phyloP scores from a whole-genome alignment of 1,140 invertebrate genomes.

The Acyrthosiphon pisum region DNA sequence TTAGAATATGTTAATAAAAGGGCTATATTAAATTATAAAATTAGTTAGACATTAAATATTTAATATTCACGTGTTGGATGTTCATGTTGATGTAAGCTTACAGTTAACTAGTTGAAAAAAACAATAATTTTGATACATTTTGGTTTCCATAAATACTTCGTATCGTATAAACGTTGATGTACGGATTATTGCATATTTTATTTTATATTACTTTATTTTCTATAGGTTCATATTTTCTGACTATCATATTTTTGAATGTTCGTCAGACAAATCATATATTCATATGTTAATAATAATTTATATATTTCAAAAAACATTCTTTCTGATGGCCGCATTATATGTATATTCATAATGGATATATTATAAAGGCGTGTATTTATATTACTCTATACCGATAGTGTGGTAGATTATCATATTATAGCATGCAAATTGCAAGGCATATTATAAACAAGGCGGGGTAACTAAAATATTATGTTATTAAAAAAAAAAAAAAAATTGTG shows the following conservation, averaged over 20 bases:
- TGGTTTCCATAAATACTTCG: background rate
- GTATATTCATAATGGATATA: background rate
- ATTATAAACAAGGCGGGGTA: background rate
- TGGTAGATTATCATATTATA: background rate
- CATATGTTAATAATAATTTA: background rate
- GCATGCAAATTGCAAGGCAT: background rate
- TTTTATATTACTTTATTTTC: background rate
- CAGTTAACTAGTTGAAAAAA: too few relatives aligned
- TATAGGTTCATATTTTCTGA: too few relatives aligned
- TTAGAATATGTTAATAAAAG: background rate
- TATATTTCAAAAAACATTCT: background rate
- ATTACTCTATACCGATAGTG: background rate
- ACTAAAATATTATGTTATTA: background rate
- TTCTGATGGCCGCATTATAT: background rate
- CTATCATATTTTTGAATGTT: background rate
- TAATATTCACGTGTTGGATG: background rate
- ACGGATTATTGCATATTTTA: background rate
- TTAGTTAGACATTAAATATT: background rate
- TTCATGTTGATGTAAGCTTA: too few relatives aligned
- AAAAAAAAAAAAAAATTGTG: background rate
- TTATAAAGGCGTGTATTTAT: background rate
- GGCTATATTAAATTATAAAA: background rate
- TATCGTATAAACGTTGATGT: background rate
- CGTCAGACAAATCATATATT: background rate
- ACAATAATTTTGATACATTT: background rate